These are phyloP conservation scores for Sterrhoptilus dennistouni DNA, from an alignment of 2,113 vertebrate genomes.

Conservation along the genomic window DNA sequence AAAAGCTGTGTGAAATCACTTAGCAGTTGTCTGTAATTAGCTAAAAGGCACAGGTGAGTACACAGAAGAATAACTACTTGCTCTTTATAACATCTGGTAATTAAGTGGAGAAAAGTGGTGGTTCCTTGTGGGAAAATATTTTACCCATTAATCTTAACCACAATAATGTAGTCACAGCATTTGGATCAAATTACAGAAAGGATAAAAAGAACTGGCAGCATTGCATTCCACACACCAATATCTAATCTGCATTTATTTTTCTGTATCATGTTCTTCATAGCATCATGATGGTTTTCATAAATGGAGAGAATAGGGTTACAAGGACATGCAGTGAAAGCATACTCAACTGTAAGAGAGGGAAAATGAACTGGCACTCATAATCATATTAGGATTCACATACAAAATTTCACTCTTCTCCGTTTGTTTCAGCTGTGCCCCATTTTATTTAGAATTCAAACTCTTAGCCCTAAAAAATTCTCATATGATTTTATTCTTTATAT, in stretches of 20 bases:
- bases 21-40: neutral
- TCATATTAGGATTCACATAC: neutral
- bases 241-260: slow-evolving; percentile 27
- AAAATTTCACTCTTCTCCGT: neutral
- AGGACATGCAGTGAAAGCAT: neutral
- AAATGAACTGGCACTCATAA: neutral
- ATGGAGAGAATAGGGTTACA: neutral
- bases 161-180: slow-evolving; percentile 2
- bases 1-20: neutral
- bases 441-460: neutral
- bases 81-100: slow-evolving; percentile 19
- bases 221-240: neutral
- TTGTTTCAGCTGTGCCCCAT: neutral
- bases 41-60: slow-evolving; percentile 16
- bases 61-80: neutral
- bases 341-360: neutral
- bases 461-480: neutral
- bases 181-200: slow-evolving; percentile 24
- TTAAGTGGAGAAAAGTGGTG: slow-evolving; percentile 17
- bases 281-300: neutral
- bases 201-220: neutral
- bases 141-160: slow-evolving; percentile 27
- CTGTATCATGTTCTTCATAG: neutral
- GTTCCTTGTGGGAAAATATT: slow-evolving; percentile 46
- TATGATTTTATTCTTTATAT: neutral